A percentile compares a stretch with the other conserved stretches of the same genome.
Evolutionary conservation across 2,113 vertebrate genomes (phyloP).

Genomic region (Okapia johnstoni): DNA sequence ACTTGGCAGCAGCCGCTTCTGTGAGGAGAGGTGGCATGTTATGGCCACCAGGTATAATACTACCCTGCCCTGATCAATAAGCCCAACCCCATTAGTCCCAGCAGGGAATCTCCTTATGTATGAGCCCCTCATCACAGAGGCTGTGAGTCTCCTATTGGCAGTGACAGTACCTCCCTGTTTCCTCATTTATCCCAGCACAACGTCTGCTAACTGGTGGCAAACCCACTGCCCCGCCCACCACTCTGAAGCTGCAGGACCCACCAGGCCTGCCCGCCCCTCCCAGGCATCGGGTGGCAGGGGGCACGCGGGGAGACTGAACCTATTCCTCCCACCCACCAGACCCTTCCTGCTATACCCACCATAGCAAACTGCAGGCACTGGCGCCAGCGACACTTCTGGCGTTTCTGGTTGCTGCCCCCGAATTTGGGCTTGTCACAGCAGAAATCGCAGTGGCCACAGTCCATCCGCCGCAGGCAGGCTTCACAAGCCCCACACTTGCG

Average conservation of each 20-base stretch:
- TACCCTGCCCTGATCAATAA: neutral
- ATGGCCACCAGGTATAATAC: neutral
- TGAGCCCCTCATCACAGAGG: neutral
- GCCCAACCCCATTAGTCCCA: neutral
- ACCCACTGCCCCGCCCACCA: neutral
- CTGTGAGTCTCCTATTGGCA: neutral
- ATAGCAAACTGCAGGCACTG: slow-evolving; percentile 90
- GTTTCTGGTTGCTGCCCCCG: slow-evolving; percentile 91
- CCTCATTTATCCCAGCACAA: neutral
- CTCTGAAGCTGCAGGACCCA: neutral
- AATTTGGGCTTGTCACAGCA: slow-evolving; percentile 93
- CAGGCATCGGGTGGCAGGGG: neutral
- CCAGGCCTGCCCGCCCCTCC: neutral
- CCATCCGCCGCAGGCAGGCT: slow-evolving; percentile 86
- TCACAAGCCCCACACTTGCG: slow-evolving; percentile 88
- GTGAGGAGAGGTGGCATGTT: slow-evolving; percentile 29
- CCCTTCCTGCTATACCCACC: slow-evolving; percentile 77
- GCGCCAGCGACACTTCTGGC: slow-evolving; percentile 90
- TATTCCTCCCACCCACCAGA: neutral
- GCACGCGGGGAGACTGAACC: neutral
- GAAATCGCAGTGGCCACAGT: slow-evolving; percentile 91
- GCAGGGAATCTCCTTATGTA: neutral
- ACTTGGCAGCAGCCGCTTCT: slow-evolving; percentile 76
- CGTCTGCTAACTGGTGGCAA: neutral
- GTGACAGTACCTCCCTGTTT: neutral